Evolutionary conservation across 1,140 invertebrate genomes (phyloP).

Genomic region (Pseudomyrmex gracilis): DNA sequence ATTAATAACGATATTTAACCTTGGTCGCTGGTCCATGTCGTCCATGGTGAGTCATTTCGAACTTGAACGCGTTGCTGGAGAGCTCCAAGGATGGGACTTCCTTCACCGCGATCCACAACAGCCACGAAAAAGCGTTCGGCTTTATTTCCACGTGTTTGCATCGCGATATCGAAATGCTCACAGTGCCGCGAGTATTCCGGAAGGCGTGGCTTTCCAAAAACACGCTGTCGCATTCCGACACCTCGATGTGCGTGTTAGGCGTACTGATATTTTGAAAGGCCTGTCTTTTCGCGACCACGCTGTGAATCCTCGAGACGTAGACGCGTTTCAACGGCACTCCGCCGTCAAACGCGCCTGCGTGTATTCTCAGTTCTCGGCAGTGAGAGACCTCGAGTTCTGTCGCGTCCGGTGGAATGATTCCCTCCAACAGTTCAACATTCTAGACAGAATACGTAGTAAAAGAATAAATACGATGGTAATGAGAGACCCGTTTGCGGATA

Average conservation of each 20-base stretch:
- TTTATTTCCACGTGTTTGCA: constrained; percentile 87
- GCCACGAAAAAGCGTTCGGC: constrained; percentile 88
- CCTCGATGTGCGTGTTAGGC: constrained; percentile 85
- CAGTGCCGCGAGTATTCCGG: constrained; percentile 86
- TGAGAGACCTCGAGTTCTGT: constrained; percentile 87
- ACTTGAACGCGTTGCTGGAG: constrained; percentile 87
- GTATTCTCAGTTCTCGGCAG: constrained; percentile 87
- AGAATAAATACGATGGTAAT: constrained; percentile 15
- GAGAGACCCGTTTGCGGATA: not conserved
- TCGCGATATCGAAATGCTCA: constrained; percentile 86
- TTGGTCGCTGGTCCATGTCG: constrained; percentile 87
- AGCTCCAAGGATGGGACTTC: constrained; percentile 86
- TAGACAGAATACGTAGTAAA: constrained; percentile 64
- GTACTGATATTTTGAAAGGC: constrained; percentile 86
- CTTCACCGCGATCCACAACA: constrained; percentile 87
- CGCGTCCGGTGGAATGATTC: constrained; percentile 85
- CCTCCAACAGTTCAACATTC: constrained; percentile 85
- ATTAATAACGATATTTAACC: constrained; percentile 77
- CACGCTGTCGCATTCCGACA: constrained; percentile 85
- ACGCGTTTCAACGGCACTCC: constrained; percentile 83
- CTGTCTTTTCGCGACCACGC: constrained; percentile 85
- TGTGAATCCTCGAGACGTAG: constrained; percentile 83
- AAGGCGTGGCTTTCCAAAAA: constrained; percentile 86
- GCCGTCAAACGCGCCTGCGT: constrained; percentile 84
- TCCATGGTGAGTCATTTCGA: constrained; percentile 86